Evolutionary conservation across 2,888 invertebrate species (phyloP), one percentile per base, ranked within the genome.

Genomic region (Eurytoma adleriae): DNA sequence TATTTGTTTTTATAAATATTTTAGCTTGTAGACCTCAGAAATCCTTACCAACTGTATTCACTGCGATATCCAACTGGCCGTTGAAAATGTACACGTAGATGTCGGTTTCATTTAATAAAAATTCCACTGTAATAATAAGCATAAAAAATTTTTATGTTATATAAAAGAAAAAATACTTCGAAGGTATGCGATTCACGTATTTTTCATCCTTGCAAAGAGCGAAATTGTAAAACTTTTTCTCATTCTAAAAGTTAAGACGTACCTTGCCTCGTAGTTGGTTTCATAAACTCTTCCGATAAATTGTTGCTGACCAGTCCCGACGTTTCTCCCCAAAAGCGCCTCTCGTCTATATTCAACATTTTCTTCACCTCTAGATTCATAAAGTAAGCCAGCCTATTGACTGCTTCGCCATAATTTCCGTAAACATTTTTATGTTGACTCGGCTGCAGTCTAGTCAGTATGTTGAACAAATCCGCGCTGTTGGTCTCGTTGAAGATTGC

Each of bases 41-140:
- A 61, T 24, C 24, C 61, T 48, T 20, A 56, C 96, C 97, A 83
- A 95, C 93, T 27, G 96, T 96, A 85, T 95, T 94, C 82, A 96
- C 96, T 86, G 97, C 96, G 20, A 97, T 92, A 90, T 97, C 97
- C 81, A 97, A 92, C 86, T 97, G 96, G 54, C 96, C 96, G 84
- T 94, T 95, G 87, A 95, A 95, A 27, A 96, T 94, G 50, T 93
- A 93, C 0, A 96, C 92, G 68, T 93, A 92, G 20, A 96, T 91
- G 71, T 93, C 91, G 0, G 95, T 95, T 84, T 93, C 93, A 84
- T 94, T 94, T 20, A 96, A 90, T 16, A 96, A 91, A 79, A 91
- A 90, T 87, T 95, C 95, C 86, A 96, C 96, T 88, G 52, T 12
- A 82, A 83, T 54, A 54, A 54, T 54, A 54, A 54, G 18, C 20